These are phyloP conservation scores for Alligator sinensis DNA, from an alignment of 2,113 vertebrate species.

Conservation along the genomic window DNA sequence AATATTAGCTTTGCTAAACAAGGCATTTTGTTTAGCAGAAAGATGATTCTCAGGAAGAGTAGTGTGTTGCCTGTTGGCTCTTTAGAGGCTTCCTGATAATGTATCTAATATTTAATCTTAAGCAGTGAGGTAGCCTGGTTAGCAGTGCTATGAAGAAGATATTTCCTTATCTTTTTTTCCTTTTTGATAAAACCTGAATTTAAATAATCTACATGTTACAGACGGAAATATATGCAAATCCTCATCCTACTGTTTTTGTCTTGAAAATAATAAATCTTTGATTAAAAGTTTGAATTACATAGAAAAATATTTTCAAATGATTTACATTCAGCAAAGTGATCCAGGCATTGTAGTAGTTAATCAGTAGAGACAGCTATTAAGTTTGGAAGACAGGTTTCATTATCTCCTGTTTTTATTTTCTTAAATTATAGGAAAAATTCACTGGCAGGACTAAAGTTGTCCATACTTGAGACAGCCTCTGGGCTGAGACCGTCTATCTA, in stretches of 20 bases:
- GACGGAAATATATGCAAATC: constrained; percentile 7
- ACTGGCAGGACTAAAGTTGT: not conserved
- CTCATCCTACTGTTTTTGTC: not conserved
- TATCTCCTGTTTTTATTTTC: not conserved
- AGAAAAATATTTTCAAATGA: not conserved
- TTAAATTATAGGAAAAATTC: not conserved
- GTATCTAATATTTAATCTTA: not conserved
- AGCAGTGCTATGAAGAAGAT: not conserved
- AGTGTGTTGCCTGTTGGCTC: not conserved
- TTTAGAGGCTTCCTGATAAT: not conserved
- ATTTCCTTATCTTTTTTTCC: not conserved
- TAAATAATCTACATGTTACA: not conserved
- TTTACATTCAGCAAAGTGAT: not conserved
- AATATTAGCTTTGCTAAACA: not conserved
- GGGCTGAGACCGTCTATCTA: not conserved
- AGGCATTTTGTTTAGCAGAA: not conserved
- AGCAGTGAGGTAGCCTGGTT: not conserved
- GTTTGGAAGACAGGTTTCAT: not conserved
- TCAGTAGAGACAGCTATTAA: not conserved
- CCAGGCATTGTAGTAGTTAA: not conserved
- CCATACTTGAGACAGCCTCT: not conserved
- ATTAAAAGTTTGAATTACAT: not conserved
- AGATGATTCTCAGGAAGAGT: not conserved
- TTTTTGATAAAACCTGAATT: not conserved
- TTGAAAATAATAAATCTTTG: constrained; percentile 19